A percentile compares a stretch with the other conserved stretches of the same genome.
phyloP scores from a whole-genome alignment of 1,140 invertebrate genomes.

The Ditylenchus dipsaci region DNA sequence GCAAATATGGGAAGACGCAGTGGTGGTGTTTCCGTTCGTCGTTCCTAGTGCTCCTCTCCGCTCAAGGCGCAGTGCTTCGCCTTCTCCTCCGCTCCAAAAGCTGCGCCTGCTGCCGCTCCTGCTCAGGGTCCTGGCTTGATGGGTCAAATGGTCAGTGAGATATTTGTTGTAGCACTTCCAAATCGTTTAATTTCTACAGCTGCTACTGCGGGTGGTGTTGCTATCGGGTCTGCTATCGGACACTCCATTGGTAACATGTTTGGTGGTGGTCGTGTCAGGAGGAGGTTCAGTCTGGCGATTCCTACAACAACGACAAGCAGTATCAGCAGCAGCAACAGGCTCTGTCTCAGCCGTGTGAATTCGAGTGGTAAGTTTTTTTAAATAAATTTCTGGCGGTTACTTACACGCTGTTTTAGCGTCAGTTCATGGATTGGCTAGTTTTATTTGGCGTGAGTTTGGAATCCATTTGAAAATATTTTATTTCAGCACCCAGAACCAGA shows the following conservation, averaged over 20 bases:
- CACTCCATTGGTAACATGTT: slow-evolving; percentile 46
- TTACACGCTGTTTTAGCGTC: slow-evolving; percentile 13
- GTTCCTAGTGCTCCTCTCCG: background rate
- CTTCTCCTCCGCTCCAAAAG: slow-evolving; percentile 32
- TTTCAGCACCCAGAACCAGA: slow-evolving; percentile 39
- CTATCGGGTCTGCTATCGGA: slow-evolving; percentile 57
- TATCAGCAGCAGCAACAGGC: slow-evolving; percentile 24
- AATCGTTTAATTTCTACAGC: slow-evolving; percentile 24
- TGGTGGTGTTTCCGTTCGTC: background rate
- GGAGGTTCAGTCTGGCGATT: slow-evolving; percentile 7
- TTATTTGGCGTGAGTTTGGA: background rate
- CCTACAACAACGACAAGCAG: slow-evolving; percentile 4
- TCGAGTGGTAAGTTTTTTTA: slow-evolving; percentile 28
- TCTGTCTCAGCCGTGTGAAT: slow-evolving; percentile 33
- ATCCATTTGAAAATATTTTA: background rate
- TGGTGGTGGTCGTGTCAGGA: slow-evolving; percentile 29
- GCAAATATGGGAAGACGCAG: background rate
- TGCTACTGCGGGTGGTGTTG: slow-evolving; percentile 59
- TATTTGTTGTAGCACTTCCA: background rate
- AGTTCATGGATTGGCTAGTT: slow-evolving; percentile 42
- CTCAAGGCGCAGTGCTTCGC: slow-evolving; percentile 31
- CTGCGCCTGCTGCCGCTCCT: slow-evolving; percentile 17
- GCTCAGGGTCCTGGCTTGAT: slow-evolving; percentile 53
- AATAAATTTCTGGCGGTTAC: no score
- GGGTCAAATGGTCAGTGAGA: slow-evolving; percentile 47